phyloP scores from a whole-genome alignment of 1,140 invertebrate species.

The Cylas formicarius region DNA sequence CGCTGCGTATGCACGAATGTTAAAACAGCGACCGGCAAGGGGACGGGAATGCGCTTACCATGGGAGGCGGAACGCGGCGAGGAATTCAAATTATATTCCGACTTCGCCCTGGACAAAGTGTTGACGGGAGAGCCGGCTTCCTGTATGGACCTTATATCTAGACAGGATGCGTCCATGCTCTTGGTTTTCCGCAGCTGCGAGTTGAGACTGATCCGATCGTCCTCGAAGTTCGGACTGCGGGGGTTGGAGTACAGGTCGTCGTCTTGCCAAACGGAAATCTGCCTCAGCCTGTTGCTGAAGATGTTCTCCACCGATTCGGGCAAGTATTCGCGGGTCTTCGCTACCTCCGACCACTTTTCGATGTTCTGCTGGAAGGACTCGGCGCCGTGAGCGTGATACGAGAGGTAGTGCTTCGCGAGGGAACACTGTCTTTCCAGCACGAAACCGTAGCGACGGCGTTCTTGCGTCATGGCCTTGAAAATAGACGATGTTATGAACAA shows the following conservation, averaged over 20 bases:
- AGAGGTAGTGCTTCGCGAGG: slow-evolving; percentile 84
- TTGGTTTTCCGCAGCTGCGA: slow-evolving; percentile 77
- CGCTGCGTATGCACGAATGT: too few species aligned
- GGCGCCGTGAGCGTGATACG: slow-evolving; percentile 73
- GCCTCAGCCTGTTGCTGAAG: slow-evolving; percentile 69
- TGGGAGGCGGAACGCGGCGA: slow-evolving; percentile 51
- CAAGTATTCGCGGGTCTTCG: slow-evolving; percentile 74
- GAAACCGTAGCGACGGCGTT: slow-evolving; percentile 86
- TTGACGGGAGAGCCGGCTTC: slow-evolving; percentile 51
- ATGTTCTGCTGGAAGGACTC: slow-evolving; percentile 70
- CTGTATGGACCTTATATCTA: slow-evolving; percentile 68
- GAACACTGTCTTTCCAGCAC: slow-evolving; percentile 86
- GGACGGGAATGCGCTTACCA: too few species aligned
- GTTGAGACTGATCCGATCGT: slow-evolving; percentile 54
- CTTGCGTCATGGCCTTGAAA: slow-evolving; percentile 82
- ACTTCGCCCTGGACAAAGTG: slow-evolving; percentile 70
- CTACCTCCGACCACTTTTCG: slow-evolving; percentile 83
- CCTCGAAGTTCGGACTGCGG: slow-evolving; percentile 47
- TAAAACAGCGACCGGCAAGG: too few species aligned
- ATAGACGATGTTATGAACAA: too few species aligned
- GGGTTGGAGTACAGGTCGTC: slow-evolving; percentile 65
- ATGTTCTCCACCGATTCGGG: slow-evolving; percentile 73
- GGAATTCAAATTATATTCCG: slow-evolving; percentile 75
- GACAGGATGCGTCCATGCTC: slow-evolving; percentile 79
- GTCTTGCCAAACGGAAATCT: slow-evolving; percentile 72